Conservation (phyloP, 2,888 invertebrate genomes). For the Galerucella nymphaeae region DNA sequence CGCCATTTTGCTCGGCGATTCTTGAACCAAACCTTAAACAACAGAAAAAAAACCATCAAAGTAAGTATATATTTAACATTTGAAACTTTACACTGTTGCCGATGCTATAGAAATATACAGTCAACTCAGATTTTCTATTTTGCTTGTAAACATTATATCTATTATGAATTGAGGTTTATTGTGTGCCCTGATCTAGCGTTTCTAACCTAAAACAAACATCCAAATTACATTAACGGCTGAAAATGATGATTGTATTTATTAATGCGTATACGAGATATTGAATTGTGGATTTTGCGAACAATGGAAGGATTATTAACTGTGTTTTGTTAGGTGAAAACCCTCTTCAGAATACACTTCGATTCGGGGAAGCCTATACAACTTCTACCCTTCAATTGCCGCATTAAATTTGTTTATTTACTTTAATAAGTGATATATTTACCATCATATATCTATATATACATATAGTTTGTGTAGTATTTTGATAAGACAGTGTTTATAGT, state of each 20-base stretch:
- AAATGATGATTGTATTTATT: slow-evolving; percentile 60
- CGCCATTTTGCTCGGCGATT: slow-evolving; percentile 96
- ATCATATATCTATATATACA: too few relatives aligned
- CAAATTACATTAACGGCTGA: slow-evolving; percentile 62
- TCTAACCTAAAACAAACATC: slow-evolving; percentile 64
- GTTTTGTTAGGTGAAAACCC: slow-evolving; percentile 55
- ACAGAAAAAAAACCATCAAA: slow-evolving; percentile 41
- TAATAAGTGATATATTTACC: slow-evolving; percentile 8
- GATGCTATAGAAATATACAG: too few relatives aligned
- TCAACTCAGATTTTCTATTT: too few relatives aligned
- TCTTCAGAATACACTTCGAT: slow-evolving; percentile 29
- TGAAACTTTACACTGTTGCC: too few relatives aligned
- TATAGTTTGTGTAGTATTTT: too few relatives aligned
- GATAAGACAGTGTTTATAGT: too few relatives aligned
- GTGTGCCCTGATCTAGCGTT: slow-evolving; percentile 37
- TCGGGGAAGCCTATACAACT: slow-evolving; percentile 18
- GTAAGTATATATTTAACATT: too few relatives aligned
- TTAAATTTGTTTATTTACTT: slow-evolving; percentile 22
- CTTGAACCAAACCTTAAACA: slow-evolving; percentile 93
- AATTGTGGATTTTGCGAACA: too few relatives aligned
- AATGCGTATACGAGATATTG: too few relatives aligned
- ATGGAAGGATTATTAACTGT: slow-evolving; percentile 59
- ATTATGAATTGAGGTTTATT: slow-evolving; percentile 40
- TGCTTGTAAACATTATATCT: slow-evolving; percentile 6
- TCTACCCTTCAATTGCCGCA: slow-evolving; percentile 35